phyloP scores from a whole-genome alignment of 2,797 vertebrate species.

The Pelodytes ibericus region DNA sequence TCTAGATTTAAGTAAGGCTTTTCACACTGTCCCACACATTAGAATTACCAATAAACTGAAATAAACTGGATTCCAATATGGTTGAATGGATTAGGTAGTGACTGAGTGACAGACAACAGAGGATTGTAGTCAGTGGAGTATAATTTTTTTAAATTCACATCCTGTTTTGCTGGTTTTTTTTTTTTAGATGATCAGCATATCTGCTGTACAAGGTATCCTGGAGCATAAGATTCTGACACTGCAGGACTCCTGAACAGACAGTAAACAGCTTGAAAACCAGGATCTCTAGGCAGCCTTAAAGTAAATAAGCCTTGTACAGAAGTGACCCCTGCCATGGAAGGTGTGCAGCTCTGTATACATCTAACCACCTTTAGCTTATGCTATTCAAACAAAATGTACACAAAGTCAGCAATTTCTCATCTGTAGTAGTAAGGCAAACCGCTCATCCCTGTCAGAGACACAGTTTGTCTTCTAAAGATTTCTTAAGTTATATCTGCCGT shows the following conservation, averaged over 20 bases:
- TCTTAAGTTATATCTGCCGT: neutral
- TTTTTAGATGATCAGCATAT: too few relatives aligned
- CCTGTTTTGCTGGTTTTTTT: too few relatives aligned
- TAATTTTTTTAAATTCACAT: too few relatives aligned
- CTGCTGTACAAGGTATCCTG: conserved; percentile 16
- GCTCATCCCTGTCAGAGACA: neutral
- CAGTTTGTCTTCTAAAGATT: neutral
- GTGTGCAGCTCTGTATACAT: neutral
- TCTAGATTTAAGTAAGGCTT: too few relatives aligned
- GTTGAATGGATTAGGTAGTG: too few relatives aligned
- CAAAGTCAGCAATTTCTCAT: neutral
- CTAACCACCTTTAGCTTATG: neutral
- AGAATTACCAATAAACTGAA: too few relatives aligned
- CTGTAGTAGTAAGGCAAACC: neutral
- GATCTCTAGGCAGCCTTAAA: conserved; percentile 4
- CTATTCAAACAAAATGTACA: conserved; percentile 12
- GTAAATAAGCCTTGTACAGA: conserved; percentile 13
- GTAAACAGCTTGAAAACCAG: conserved; percentile 6
- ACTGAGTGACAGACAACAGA: too few relatives aligned
- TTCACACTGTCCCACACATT: too few relatives aligned
- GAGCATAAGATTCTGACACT: neutral
- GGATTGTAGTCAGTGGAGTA: too few relatives aligned
- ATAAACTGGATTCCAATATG: too few relatives aligned
- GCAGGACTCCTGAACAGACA: conserved; percentile 12
- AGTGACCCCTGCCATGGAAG: conserved; percentile 8